A percentile compares a stretch with the other conserved stretches of the same genome.
Conservation (phyloP, 1,140 invertebrate species). For the Aricia agestis region DNA sequence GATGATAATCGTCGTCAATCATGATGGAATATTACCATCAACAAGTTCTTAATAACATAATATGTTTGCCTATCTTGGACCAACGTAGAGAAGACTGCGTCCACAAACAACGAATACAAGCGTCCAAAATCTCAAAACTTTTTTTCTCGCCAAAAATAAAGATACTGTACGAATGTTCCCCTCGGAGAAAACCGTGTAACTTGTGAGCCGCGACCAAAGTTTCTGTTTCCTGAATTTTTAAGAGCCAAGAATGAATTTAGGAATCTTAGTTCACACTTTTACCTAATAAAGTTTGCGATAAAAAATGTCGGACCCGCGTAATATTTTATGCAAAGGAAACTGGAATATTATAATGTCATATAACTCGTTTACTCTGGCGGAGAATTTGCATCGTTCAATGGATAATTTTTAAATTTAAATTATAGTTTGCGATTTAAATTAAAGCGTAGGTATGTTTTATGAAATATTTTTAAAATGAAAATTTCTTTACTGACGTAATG, state of each 20-base stretch:
- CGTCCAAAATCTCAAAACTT: too few species aligned
- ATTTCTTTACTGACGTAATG: too few species aligned
- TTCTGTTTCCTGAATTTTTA: background rate
- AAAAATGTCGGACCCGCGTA: background rate
- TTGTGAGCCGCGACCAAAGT: background rate
- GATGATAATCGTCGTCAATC: too few species aligned
- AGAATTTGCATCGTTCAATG: background rate
- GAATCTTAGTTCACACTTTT: background rate
- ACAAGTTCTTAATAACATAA: too few species aligned
- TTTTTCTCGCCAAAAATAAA: too few species aligned
- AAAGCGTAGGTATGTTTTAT: background rate
- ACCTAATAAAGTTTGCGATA: background rate
- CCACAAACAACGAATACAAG: too few species aligned
- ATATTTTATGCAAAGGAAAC: conserved; percentile 3
- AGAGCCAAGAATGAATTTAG: background rate
- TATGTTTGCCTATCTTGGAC: too few species aligned
- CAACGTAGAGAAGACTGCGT: too few species aligned
- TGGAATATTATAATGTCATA: conserved; percentile 1
- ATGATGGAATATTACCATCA: too few species aligned
- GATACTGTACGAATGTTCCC: too few species aligned
- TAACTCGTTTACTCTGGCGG: background rate
- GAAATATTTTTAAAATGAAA: background rate
- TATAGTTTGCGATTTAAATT: background rate
- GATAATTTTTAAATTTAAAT: conserved; percentile 1
- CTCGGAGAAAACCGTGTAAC: background rate